Conservation (phyloP, 2,888 invertebrate genomes). For the Noctua fimbriata region DNA sequence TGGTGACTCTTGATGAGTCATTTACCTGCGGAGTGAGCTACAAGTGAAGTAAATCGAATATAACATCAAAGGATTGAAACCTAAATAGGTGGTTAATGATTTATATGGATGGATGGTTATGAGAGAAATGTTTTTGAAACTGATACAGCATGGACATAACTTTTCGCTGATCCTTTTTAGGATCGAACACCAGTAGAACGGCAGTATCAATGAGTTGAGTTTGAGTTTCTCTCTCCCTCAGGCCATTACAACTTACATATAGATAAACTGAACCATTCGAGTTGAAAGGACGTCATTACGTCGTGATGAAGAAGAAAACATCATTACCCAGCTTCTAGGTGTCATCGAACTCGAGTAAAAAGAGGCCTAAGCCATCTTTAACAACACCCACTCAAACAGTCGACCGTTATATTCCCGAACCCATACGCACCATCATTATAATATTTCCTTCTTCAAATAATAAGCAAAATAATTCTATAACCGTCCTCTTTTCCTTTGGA, state of each 20-base stretch:
- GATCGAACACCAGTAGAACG: not conserved
- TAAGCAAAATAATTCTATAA: conserved; percentile 49
- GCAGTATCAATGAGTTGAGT: not conserved
- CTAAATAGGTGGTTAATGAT: conserved; percentile 3
- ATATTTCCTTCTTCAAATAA: conserved; percentile 27
- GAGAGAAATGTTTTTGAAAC: not conserved
- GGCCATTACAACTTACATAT: not conserved
- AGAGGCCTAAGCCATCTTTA: not conserved
- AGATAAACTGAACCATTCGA: not conserved
- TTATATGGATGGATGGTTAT: conserved; percentile 7
- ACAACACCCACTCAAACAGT: not conserved
- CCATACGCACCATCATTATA: conserved; percentile 16
- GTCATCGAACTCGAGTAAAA: not conserved
- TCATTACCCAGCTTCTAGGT: not conserved
- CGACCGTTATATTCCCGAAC: not conserved
- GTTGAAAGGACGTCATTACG: not conserved
- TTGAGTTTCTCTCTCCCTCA: not conserved
- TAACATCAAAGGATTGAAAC: conserved; percentile 33
- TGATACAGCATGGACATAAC: not conserved
- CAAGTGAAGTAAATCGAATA: conserved; percentile 42
- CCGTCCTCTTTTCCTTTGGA: conserved; percentile 34
- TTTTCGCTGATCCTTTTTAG: not conserved
- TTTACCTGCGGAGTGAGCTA: conserved; percentile 52
- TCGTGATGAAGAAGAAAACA: not conserved
- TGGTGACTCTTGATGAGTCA: conserved; percentile 62